Conservation (phyloP, 2,888 invertebrate genomes). For the Epicampocera succincta region DNA sequence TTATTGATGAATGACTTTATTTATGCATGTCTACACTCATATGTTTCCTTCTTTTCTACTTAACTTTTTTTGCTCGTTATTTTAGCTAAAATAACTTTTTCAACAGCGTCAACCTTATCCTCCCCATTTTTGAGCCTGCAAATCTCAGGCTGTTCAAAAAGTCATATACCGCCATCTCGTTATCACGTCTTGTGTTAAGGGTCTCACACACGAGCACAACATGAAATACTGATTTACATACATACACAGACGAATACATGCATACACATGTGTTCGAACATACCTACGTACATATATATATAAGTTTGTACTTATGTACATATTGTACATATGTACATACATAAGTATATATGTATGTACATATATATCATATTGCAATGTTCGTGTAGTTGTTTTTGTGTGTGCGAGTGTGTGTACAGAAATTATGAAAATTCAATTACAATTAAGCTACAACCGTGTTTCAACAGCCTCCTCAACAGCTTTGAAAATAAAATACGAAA, state of each 20-base stretch:
- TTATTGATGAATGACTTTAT: constrained; percentile 48
- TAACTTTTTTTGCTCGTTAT: constrained; percentile 48
- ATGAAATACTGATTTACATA: neutral
- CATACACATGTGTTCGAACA: neutral
- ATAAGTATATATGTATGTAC: neutral
- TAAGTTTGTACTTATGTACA: neutral
- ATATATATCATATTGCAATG: too few relatives aligned
- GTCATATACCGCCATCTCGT: constrained; percentile 67
- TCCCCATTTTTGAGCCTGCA: constrained; percentile 27
- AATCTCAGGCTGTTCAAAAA: constrained; percentile 57
- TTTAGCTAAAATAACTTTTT: constrained; percentile 53
- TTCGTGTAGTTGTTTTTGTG: neutral
- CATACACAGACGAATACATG: neutral
- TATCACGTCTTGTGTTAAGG: constrained; percentile 61
- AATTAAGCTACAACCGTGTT: constrained; percentile 56
- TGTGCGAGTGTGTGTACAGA: constrained; percentile 32
- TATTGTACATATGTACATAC: neutral
- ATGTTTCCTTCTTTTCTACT: constrained; percentile 42
- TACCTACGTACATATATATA: neutral
- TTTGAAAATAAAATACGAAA: constrained; percentile 1
- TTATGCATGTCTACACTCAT: constrained; percentile 65
- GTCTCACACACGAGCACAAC: constrained; percentile 31
- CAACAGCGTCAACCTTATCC: constrained; percentile 50
- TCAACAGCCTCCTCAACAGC: constrained; percentile 24
- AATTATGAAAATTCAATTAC: constrained; percentile 68